Conservation (phyloP, 2,113 vertebrate species). For the Pogona vitticeps region DNA sequence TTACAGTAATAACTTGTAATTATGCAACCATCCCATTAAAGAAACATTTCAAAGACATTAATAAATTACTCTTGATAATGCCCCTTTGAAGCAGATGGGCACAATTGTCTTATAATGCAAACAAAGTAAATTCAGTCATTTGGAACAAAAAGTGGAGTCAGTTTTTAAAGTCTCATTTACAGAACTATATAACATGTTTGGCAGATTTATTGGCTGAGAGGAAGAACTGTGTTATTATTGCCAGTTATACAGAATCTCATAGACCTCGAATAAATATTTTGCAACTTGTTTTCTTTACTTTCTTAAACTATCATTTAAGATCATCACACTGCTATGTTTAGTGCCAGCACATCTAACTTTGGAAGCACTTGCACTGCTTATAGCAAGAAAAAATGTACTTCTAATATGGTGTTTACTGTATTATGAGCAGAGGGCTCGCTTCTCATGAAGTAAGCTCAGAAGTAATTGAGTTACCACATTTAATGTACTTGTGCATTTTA, state of each 20-base stretch:
- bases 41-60: constrained; percentile 21
- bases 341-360: background rate
- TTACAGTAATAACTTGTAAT: constrained; percentile 18
- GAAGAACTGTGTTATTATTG: background rate
- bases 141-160: background rate
- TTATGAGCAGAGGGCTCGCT: background rate
- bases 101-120: constrained; percentile 9
- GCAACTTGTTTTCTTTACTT: background rate
- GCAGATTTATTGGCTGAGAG: background rate
- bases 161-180: background rate
- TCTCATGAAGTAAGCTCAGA: background rate
- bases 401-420: too few relatives aligned
- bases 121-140: background rate
- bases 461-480: too few relatives aligned
- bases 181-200: background rate
- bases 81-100: background rate
- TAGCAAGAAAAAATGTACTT: background rate
- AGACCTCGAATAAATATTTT: background rate
- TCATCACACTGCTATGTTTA: background rate
- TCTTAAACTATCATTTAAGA: background rate
- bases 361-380: background rate
- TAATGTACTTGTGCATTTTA: too few relatives aligned
- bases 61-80: constrained; percentile 13
- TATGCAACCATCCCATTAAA: constrained; percentile 19
- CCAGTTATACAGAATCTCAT: background rate